Evolutionary conservation across 2,113 vertebrate genomes (phyloP), one percentile per base, ranked within the genome.

Genomic region (Piprites chloris): DNA sequence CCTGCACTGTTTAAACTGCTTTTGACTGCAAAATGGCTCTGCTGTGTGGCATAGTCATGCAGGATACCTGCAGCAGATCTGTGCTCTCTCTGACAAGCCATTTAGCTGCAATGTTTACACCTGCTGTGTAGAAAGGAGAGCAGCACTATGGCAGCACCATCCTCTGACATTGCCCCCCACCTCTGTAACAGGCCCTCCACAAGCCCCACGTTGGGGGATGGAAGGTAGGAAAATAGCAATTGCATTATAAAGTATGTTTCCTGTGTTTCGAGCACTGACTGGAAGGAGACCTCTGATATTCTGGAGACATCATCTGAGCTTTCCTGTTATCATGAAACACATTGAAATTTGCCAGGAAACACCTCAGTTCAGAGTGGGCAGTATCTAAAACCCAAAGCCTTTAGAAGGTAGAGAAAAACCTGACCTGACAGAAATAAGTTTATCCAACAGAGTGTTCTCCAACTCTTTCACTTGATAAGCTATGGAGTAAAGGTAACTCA

Each of bases 121-220:
- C 50, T 10, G 23, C 11, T 42, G 42, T 2, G 5, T 15, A 22
- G 35, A 53, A 82, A 81, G 19, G 47, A 44, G 28, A 72, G 65
- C 14, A 5, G 7, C 52, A 28, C 53, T 75, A 74, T 6, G 5
- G n/a, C 33, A 84, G 46, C 49, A 77, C 71, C 28, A 56, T 15
- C 3, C 27, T 56, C 41, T 37, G 33, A 42, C 5, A 2, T 7
- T 15, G 3, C 21, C 17, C 22, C 30, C 27, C 22, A 9, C 20
- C 61, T 75, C 33, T n/a, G 13, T 53, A 49, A 74, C 28, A 76
- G 47, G 47, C 17, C 50, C 78, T 32, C 59, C 1, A 0, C 68
- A 66, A 77, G 62, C n/a, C 9, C 12, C 52, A 28, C 0, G 0
- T 1, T 27, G 26, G 2, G 12, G 37, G 33, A 52, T 65, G 37